A percentile compares a stretch with the other conserved stretches of the same genome.
These are phyloP conservation scores for Leptodactylus fuscus DNA, from an alignment of 2,113 vertebrate genomes.

Conservation along the genomic window DNA sequence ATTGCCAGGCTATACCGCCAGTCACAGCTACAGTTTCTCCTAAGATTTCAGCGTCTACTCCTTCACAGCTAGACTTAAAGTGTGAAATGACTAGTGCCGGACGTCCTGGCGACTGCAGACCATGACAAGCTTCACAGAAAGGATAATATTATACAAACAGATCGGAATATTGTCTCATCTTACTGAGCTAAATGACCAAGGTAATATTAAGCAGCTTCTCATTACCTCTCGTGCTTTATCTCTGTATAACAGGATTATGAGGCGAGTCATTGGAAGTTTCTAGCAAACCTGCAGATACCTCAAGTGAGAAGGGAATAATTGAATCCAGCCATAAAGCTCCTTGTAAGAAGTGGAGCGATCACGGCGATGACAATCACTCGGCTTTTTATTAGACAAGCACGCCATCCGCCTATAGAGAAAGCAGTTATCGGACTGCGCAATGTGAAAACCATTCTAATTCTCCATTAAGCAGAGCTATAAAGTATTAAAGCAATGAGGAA, in stretches of 20 bases:
- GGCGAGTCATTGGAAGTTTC: not conserved
- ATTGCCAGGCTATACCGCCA: no score
- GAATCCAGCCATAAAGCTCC: not conserved
- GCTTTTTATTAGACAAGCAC: constrained; percentile 19
- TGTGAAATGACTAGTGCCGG: no score
- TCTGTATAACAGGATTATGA: not conserved
- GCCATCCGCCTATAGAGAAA: not conserved
- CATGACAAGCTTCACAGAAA: no score
- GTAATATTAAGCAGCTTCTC: not conserved
- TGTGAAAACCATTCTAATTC: not conserved
- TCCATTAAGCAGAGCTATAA: constrained; percentile 11
- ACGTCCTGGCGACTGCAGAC: no score
- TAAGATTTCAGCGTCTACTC: no score
- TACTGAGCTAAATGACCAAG: not conserved
- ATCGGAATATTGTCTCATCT: not conserved
- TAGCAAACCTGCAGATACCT: not conserved
- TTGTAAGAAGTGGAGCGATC: constrained; percentile 24
- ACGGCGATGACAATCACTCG: not conserved
- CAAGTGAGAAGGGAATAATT: constrained; percentile 22
- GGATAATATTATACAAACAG: not conserved
- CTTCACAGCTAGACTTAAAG: no score
- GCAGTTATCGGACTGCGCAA: not conserved
- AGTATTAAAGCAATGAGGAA: constrained; percentile 12
- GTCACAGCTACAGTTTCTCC: no score
- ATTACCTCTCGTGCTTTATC: not conserved